Percentiles rank a stretch among this genome's conserved stretches.
Evolutionary conservation across 2,888 invertebrate genomes (phyloP).

Genomic region (Netelia melanura): DNA sequence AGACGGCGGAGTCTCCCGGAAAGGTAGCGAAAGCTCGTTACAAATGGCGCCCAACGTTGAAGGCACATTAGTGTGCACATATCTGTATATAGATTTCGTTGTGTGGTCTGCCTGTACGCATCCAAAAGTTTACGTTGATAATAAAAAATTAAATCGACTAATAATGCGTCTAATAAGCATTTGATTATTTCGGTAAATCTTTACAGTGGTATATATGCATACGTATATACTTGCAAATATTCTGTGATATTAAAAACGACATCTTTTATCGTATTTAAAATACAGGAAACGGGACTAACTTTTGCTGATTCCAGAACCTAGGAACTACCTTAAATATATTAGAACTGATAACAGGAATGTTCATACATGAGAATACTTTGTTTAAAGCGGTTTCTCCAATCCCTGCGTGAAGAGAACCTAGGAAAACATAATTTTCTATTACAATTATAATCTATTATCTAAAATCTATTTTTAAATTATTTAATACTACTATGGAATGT

Average conservation of each 20-base stretch:
- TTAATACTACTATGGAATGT: no score
- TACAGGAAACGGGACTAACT: not conserved
- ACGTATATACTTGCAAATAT: not conserved
- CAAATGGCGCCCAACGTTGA: no score
- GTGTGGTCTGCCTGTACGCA: conserved; percentile 2
- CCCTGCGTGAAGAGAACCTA: no score
- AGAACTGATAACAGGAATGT: no score
- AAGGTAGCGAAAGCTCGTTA: no score
- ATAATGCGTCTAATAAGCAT: not conserved
- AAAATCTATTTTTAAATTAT: no score
- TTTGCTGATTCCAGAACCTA: not conserved
- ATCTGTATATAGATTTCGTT: conserved; percentile 6
- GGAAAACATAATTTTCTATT: no score
- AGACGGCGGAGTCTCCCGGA: no score
- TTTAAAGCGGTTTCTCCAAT: no score
- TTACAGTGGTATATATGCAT: not conserved
- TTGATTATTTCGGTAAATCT: not conserved
- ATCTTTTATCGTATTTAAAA: not conserved
- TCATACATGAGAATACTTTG: no score
- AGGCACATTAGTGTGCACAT: not conserved
- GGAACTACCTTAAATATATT: not conserved
- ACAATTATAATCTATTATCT: no score
- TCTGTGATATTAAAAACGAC: not conserved
- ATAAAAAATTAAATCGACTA: not conserved
- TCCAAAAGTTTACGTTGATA: not conserved